Conservation (phyloP, 2,113 vertebrate genomes). For the Porphyrio hochstetteri region DNA sequence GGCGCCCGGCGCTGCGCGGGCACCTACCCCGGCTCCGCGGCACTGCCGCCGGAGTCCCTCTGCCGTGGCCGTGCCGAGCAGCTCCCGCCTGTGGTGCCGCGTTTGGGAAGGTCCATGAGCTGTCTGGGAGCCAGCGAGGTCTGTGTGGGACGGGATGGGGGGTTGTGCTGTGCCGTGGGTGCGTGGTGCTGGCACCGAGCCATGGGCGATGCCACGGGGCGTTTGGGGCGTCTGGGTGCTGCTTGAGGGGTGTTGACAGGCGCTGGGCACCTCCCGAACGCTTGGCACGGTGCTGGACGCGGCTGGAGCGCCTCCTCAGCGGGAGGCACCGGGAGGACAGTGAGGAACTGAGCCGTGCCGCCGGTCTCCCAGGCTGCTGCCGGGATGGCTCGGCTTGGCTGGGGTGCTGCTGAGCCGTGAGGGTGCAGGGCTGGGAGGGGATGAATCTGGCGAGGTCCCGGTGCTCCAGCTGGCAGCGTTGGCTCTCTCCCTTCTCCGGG, state of each 20-base stretch:
- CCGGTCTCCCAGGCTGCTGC: background rate
- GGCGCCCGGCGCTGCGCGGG: background rate
- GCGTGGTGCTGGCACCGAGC: background rate
- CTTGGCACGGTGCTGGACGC: rapidly evolving
- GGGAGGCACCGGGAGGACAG: background rate
- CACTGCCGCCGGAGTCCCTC: background rate
- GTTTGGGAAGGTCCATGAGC: background rate
- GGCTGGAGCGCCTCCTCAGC: no score
- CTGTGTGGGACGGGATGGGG: background rate
- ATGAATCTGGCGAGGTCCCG: rapidly evolving
- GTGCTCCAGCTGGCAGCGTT: rapidly evolving
- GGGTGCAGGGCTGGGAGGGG: background rate
- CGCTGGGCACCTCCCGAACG: background rate
- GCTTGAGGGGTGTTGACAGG: background rate
- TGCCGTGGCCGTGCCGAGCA: background rate
- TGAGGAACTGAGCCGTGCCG: background rate
- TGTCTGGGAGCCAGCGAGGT: background rate
- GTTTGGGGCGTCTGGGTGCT: rapidly evolving
- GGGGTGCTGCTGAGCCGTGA: background rate
- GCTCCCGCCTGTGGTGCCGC: rapidly evolving
- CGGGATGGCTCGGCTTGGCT: rapidly evolving
- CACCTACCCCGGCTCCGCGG: background rate
- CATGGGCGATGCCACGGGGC: rapidly evolving
- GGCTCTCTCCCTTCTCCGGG: background rate
- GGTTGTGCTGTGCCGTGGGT: background rate